Evolutionary conservation across 1,140 invertebrate genomes (phyloP), one percentile per base, ranked within the genome.

Genomic region (Trachymyrmex septentrionalis): DNA sequence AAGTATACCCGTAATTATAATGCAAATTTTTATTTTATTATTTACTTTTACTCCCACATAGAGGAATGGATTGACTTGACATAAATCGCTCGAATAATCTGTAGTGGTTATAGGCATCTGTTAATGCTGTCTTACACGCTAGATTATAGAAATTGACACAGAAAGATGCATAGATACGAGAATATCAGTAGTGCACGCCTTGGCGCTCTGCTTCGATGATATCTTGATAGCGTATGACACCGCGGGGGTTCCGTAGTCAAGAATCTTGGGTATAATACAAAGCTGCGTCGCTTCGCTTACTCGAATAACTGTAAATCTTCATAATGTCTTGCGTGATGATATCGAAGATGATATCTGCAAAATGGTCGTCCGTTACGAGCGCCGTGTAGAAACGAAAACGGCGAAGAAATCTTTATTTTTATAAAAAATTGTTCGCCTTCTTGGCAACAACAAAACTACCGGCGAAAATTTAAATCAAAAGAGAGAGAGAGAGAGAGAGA

Each of bases 181-280:
- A 38, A 38, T 59, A 48, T 85, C 81, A 59, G 71, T 76, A 85
- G 71, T 81, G 48, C 59, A 14, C 44, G 71, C 14, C 24, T 75
- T 48, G 75, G 75, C 77, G 44, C 69, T 73, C 53, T 34, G 66
- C 81, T 63, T 85, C 86, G 86, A 87, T 86, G 55, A 71, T 77
- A 88, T 87, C 86, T 88, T 64, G 71, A 85, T 88, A 88, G 64
- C 34, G 27, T 66, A 48, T 85, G 87, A 85, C 72, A 75, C 86
- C 57, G 64, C 80, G 72, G 86, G 78, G 86, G 86, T 88, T 85
- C 87, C 86, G 44, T 48, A 38, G 63, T 55, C 6, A 30, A 64
- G 27, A 24, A 72, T 71, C 69, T 64, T 14, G 86, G 4, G 3
- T 84, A 53, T 71, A 71, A 81, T 80, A 67, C 71, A 63, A 59